Evolutionary conservation across 2,113 vertebrate genomes (phyloP).

Genomic region (Amblyopsis rosae): DNA sequence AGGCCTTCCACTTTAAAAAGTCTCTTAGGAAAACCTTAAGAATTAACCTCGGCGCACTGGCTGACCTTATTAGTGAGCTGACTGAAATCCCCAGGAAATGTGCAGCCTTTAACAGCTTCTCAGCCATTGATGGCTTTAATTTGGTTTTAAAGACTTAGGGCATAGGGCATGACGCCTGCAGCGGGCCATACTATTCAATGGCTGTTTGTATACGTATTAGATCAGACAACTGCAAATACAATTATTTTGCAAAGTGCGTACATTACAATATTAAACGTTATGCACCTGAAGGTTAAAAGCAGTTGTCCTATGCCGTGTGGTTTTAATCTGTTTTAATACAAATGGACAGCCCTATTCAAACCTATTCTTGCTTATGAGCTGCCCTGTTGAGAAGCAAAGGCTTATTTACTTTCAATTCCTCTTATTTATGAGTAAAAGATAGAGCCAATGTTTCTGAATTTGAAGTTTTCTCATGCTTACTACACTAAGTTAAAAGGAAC

Average conservation of each 20-base stretch:
- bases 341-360: no score
- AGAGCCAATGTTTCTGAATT: no score
- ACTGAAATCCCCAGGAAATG: constrained; percentile 44
- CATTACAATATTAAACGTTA: neutral
- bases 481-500: constrained; percentile 20
- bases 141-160: constrained; percentile 14
- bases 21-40: constrained; percentile 32
- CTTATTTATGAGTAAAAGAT: no score
- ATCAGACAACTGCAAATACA: neutral
- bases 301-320: neutral
- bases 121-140: constrained; percentile 39
- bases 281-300: neutral
- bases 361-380: no score
- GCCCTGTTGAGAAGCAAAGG: constrained; percentile 14
- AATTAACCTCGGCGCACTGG: constrained; percentile 34
- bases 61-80: constrained; percentile 36
- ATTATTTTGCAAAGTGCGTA: neutral
- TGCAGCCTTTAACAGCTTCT: neutral
- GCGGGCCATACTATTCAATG: neutral
- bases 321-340: no score
- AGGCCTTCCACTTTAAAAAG: neutral
- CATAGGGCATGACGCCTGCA: neutral
- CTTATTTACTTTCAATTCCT: neutral
- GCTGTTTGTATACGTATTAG: neutral
- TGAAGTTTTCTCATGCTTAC: constrained; percentile 4